Conservation (phyloP, 2,797 vertebrate genomes). For the Salmo trutta region DNA sequence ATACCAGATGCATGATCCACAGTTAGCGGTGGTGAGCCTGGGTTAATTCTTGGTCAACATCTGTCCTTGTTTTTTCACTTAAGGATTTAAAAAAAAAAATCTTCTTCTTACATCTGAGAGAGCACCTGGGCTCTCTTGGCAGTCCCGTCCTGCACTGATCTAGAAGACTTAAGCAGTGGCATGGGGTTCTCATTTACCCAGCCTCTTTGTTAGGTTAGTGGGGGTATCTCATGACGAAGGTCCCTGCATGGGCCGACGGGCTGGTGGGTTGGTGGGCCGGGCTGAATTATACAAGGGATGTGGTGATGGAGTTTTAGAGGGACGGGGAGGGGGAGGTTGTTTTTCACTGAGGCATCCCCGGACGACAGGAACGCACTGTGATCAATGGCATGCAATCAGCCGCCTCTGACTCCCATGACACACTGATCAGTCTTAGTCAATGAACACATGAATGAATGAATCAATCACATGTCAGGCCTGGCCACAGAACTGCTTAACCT, state of each 20-base stretch:
- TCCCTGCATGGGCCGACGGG: not conserved
- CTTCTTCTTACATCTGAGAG: constrained; percentile 4
- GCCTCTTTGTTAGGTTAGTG: constrained; percentile 20
- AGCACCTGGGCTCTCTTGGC: constrained; percentile 49
- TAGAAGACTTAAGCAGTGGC: constrained; percentile 49
- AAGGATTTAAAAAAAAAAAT: not conserved
- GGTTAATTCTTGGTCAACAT: constrained; percentile 29
- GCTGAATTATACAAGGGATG: not conserved
- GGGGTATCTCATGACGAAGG: not conserved
- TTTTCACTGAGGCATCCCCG: constrained; percentile 23
- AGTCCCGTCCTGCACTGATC: constrained; percentile 29
- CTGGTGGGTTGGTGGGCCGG: not conserved
- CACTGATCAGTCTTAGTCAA: constrained; percentile 56
- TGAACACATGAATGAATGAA: constrained; percentile 54
- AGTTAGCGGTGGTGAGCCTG: constrained; percentile 7
- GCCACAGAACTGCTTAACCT: constrained; percentile 6
- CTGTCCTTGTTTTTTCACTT: constrained; percentile 13
- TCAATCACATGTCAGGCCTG: constrained; percentile 42
- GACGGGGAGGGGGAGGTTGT: constrained; percentile 23
- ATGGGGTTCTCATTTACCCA: constrained; percentile 58
- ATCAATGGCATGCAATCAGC: constrained; percentile 62
- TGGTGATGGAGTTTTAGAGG: not conserved
- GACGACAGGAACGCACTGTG: constrained; percentile 34
- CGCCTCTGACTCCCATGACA: constrained; percentile 39
- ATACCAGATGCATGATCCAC: constrained; percentile 22